A percentile compares a stretch with the other conserved stretches of the same genome.
phyloP scores from a whole-genome alignment of 37 sponge, comb jelly and placozoan species.

The Chondrilla cf. caribensis region DNA sequence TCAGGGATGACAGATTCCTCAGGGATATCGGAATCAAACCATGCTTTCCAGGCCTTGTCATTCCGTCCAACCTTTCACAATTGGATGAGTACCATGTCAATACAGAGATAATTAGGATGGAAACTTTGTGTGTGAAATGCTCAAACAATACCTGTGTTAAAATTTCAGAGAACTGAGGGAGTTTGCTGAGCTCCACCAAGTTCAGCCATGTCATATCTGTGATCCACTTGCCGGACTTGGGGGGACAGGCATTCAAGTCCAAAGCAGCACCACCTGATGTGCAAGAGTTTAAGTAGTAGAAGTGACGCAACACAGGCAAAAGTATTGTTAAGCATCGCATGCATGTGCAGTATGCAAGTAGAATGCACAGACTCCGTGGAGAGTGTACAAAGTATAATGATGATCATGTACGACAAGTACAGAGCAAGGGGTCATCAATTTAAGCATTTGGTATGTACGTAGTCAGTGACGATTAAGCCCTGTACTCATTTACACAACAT shows the following conservation, averaged over 20 bases:
- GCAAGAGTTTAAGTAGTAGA: too few relatives aligned
- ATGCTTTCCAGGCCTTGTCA: constrained; percentile 96
- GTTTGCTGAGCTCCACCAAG: constrained; percentile 93
- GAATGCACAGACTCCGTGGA: background rate
- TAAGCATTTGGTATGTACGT: too few relatives aligned
- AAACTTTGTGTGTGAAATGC: background rate
- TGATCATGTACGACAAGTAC: too few relatives aligned
- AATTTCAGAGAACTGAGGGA: constrained; percentile 95
- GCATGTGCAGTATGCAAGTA: background rate
- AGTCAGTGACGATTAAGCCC: too few relatives aligned
- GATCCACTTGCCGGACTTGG: constrained; percentile 97
- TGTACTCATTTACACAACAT: too few relatives aligned
- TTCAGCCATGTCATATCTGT: constrained; percentile 99
- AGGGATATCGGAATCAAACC: constrained; percentile 98
- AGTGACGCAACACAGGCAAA: too few relatives aligned
- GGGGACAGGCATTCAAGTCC: constrained; percentile 91
- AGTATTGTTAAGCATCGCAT: too few relatives aligned
- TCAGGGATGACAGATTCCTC: constrained; percentile 94
- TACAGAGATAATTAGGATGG: too few relatives aligned
- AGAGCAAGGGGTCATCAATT: too few relatives aligned
- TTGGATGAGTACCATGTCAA: too few relatives aligned
- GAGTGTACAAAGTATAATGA: background rate
- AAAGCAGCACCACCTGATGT: constrained; percentile 98
- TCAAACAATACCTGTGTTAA: constrained; percentile 61
- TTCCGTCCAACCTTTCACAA: constrained; percentile 84